phyloP scores from a whole-genome alignment of 2,113 vertebrate genomes.

The Zosterops lateralis region DNA sequence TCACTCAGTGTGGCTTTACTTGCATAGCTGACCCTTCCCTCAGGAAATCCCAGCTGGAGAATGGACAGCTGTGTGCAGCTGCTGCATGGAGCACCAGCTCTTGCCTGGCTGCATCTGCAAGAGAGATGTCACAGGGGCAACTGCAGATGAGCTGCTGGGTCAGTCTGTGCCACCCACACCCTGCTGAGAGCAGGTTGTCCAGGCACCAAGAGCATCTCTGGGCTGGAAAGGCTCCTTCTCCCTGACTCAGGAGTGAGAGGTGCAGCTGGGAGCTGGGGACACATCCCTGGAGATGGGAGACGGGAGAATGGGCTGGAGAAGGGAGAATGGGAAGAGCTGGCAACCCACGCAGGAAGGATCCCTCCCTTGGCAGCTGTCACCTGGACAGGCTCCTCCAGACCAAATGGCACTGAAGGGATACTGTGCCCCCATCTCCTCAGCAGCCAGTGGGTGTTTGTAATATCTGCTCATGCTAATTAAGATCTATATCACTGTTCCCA shows the following conservation, averaged over 20 bases:
- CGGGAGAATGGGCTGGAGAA: neutral
- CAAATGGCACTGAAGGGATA: neutral
- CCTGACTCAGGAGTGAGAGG: accelerated
- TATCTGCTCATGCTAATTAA: neutral
- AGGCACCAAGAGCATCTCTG: neutral
- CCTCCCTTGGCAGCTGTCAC: neutral
- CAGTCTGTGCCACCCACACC: neutral
- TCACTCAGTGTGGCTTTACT: neutral
- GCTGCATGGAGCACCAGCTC: neutral
- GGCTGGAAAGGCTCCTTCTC: accelerated
- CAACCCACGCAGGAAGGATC: accelerated
- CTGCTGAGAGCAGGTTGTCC: neutral
- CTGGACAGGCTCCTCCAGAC: neutral
- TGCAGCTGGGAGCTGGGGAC: neutral
- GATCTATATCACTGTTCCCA: neutral
- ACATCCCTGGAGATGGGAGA: neutral
- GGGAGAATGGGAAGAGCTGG: neutral
- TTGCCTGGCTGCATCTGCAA: neutral
- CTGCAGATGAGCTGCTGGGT: neutral
- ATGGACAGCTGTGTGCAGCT: slow-evolving; percentile 10
- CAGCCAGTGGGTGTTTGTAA: neutral
- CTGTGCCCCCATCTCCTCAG: accelerated
- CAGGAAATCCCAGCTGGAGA: neutral
- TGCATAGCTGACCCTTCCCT: neutral
- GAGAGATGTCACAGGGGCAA: neutral